Evolutionary conservation across 2,797 vertebrate genomes (phyloP).

Genomic region (Nothura maculosa): DNA sequence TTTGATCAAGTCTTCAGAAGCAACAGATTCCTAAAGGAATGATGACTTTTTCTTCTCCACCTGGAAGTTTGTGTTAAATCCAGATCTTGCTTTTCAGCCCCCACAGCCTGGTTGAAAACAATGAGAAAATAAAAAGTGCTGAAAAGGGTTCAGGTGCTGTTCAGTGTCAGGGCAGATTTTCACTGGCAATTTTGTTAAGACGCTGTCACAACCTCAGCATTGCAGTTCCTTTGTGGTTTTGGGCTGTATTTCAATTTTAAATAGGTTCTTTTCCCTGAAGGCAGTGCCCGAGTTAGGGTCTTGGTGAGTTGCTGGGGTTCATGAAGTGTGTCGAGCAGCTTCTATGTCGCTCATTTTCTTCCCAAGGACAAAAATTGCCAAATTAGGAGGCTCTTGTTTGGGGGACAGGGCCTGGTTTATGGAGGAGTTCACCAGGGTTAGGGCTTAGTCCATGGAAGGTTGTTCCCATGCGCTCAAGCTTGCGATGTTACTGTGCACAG

Average conservation of each 20-base stretch:
- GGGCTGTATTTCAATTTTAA: neutral
- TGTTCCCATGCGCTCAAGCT: neutral
- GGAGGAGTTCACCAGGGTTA: neutral
- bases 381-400: neutral
- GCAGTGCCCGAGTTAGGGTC: neutral
- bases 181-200: rapidly evolving
- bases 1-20: neutral
- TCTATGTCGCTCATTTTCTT: neutral
- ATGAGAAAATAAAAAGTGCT: neutral
- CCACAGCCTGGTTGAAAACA: neutral
- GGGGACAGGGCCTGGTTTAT: neutral
- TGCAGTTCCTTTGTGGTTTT: neutral
- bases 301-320: neutral
- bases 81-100: neutral
- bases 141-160: neutral
- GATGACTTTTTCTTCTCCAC: neutral
- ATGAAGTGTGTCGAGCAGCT: neutral
- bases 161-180: neutral
- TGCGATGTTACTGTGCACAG: neutral
- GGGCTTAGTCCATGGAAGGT: neutral
- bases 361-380: neutral
- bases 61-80: neutral
- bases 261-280: neutral
- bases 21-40: neutral
- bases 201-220: neutral